These are phyloP conservation scores for Cotesia glomerata DNA, from an alignment of 1,140 invertebrate species.

Conservation along the genomic window DNA sequence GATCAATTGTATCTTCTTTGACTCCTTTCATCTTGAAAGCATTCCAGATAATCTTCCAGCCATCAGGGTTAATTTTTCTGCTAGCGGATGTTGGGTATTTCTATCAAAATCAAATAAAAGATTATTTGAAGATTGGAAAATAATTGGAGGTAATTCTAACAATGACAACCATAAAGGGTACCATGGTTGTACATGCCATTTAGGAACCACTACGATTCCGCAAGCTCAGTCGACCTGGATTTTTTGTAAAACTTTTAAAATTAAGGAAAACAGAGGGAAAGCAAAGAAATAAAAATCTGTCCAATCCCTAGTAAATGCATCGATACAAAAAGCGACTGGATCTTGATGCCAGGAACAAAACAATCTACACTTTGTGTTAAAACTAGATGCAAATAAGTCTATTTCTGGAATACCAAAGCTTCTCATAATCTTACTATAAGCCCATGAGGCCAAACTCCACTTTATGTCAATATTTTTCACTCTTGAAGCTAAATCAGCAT, in stretches of 20 bases:
- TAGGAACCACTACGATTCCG: constrained; percentile 20
- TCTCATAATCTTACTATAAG: not conserved
- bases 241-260: constrained; percentile 15
- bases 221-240: not conserved
- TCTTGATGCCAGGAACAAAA: constrained; percentile 19
- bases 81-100: not conserved
- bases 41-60: too few species aligned
- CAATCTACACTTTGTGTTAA: constrained; percentile 1
- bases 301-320: constrained; percentile 18
- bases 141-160: not conserved
- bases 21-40: too few species aligned
- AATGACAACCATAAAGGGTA: constrained; percentile 22
- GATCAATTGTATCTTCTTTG: too few species aligned
- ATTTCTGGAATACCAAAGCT: not conserved
- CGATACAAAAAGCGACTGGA: not conserved
- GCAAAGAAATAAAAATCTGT: constrained; percentile 18
- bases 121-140: constrained; percentile 2
- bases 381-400: constrained; percentile 8
- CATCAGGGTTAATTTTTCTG: too few species aligned
- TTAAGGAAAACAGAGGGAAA: constrained; percentile 19
- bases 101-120: not conserved
- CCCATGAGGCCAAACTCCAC: constrained; percentile 5
- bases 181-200: constrained; percentile 21
- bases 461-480: not conserved
- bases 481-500: not conserved